Evolutionary conservation across 2,797 vertebrate species (phyloP), one percentile per base, ranked within the genome.

Genomic region (Pteronotus mesoamericanus): DNA sequence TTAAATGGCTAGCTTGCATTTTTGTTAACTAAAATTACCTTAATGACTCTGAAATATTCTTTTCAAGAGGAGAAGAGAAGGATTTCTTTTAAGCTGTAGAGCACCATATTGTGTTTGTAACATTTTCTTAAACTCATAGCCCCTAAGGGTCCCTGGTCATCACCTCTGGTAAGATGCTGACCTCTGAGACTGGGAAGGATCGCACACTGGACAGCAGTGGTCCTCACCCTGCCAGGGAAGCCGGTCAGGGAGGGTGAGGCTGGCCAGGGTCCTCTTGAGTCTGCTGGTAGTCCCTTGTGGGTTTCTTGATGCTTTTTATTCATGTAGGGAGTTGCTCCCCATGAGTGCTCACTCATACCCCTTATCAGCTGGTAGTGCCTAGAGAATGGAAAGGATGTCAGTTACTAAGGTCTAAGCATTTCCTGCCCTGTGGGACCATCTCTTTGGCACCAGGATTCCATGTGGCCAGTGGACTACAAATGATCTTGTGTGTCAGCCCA

Each of bases 341-440:
- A 0, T 19, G 48, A 68, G 44, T 29, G 1, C 42, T 12, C 74
- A 19, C 42, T 12, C 74, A 19, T 7, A 3, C 22, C 10, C 44
- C 34, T 42, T 51, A 6, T 69, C 39, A 19, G 19, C 61, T 21
- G 7, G 55, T 53, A 29, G 39, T 53, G 51, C 51, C 18, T 18
- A 46, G n/a, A 46, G n/a, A 51, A 10, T 51, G n/a, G 42, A 55
- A 21, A 53, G 29, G 69, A 12, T 9, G 11, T 66, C 15, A 0
- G 26, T 75, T 4, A 14, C 42, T 37, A 15, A 59, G 39, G 32
- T 9, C 42, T 4, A 37, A 46, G 24, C 24, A 0, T 37, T 51
- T 32, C 44, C 84, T 8, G 0, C 15, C 74, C 68, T 1, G 1
- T 53, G 18, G 5, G 78, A 21, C 57, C 1, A 0, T 39, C 26